A percentile compares a stretch with the other conserved stretches of the same genome.
These are phyloP conservation scores for Myoxocephalus aenaeus DNA, from an alignment of 2,797 vertebrate species.

Conservation along the genomic window DNA sequence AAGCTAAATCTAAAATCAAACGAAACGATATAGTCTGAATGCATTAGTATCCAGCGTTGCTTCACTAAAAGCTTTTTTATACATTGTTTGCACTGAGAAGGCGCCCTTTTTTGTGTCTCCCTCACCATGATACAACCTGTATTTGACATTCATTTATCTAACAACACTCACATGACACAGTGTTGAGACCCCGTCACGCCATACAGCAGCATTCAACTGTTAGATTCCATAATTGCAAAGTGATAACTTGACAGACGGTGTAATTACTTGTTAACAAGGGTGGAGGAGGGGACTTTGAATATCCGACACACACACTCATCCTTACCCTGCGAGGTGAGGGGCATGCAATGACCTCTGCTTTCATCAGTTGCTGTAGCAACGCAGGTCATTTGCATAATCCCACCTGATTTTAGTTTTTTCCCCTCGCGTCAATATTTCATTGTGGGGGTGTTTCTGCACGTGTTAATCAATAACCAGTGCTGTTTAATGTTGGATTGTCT, in stretches of 20 bases:
- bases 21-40: conserved; percentile 8
- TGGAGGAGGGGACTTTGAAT: conserved; percentile 31
- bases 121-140: conserved; percentile 41
- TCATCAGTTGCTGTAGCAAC: conserved; percentile 32
- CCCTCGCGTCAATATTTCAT: conserved; percentile 3
- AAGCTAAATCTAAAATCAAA: conserved; percentile 11
- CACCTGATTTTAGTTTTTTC: neutral
- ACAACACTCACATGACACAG: conserved; percentile 26
- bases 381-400: conserved; percentile 40
- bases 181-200: conserved; percentile 20
- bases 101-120: neutral
- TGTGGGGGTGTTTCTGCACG: neutral
- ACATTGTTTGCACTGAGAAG: conserved; percentile 8
- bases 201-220: conserved; percentile 50
- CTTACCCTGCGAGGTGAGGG: conserved; percentile 43
- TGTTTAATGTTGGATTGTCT: conserved; percentile 8
- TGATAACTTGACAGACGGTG: conserved; percentile 70
- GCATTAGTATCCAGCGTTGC: conserved; percentile 2
- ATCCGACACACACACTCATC: conserved; percentile 39
- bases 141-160: conserved; percentile 62
- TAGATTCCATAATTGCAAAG: conserved; percentile 58
- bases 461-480: conserved; percentile 17
- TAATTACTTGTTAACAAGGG: conserved; percentile 75
- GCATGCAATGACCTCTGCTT: conserved; percentile 51
- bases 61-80: conserved; percentile 36